These are phyloP conservation scores for Rhabdophis nuchalis DNA, from an alignment of 2,797 vertebrate species.

Conservation along the genomic window DNA sequence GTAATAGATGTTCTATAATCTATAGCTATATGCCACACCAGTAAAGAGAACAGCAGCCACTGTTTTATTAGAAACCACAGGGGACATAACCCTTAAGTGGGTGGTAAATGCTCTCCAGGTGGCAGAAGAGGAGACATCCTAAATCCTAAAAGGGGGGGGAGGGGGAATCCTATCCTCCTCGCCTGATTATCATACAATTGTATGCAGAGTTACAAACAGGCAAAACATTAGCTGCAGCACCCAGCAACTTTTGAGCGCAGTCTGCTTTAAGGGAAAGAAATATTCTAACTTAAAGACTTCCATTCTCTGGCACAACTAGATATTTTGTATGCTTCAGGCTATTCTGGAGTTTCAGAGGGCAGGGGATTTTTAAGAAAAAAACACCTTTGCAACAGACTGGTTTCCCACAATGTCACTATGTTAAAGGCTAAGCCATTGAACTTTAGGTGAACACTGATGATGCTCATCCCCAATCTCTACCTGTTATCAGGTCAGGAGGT, in stretches of 20 bases:
- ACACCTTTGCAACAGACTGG: neutral
- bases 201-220: neutral
- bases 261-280: neutral
- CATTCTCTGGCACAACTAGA: neutral
- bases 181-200: neutral
- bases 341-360: neutral
- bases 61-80: neutral
- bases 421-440: neutral
- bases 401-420: neutral
- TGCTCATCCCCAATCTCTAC: neutral
- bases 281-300: neutral
- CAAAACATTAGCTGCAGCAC: neutral
- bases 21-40: neutral
- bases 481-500: neutral
- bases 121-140: neutral
- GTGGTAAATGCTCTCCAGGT: neutral
- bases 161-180: neutral
- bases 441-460: neutral
- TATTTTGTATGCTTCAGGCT: neutral
- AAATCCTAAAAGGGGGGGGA: neutral
- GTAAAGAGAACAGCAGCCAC: neutral
- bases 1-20: neutral
- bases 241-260: neutral
- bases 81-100: neutral
- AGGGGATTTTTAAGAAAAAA: neutral